Base-by-base conservation (phyloP, 2,113 vertebrate genomes). In the Empidonax traillii region DNA sequence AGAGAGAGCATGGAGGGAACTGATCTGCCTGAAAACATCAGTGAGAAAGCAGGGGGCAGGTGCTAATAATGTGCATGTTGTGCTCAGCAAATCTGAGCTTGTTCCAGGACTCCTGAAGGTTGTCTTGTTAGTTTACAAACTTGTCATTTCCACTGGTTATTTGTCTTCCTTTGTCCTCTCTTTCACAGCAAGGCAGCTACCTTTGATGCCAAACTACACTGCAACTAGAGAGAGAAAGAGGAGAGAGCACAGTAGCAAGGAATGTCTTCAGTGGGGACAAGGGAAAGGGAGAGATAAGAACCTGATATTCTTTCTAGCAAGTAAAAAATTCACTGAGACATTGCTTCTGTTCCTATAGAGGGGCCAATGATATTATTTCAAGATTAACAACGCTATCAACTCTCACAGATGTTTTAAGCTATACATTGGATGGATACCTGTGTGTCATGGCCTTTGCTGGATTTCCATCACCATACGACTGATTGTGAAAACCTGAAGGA, bases 401-500 rank as follows among this genome's bases (percentile, higher is more conserved):
- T 51, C 30, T 43, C 33, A 52, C 28, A 93, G 37, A 51, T 12
- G 6, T 71, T 84, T 79, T 56, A 72, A 91, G 62, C 43, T 33
- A 8, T 46, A 28, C 21, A 13, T n/a, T 71, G 20, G 51, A 25
- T 39, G 10, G 41, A 59, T 94, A 97, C 94, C 95, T 97, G 68
- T 96, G 90, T 77, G 52, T 68, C 92, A 71, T 75, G 76, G 62
- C 47, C 15, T 96, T 94, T 77, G 56, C 41, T 55, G 87, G 25
- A 20, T 71, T 96, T 94, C 91, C 93, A 63, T 92, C 74, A 59
- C 41, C 33, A 0, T 87, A 68, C 14, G 58, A 88, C 63, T 96
- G 94, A 67, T 66, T 90, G 44, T 8, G 76, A 87, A 95, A 93
- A 90, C 86, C 97, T 97, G 73, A 73, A 53, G 90, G 77, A 96